Base-by-base conservation (phyloP, 2,113 vertebrate genomes). In the Globicephala melas region DNA sequence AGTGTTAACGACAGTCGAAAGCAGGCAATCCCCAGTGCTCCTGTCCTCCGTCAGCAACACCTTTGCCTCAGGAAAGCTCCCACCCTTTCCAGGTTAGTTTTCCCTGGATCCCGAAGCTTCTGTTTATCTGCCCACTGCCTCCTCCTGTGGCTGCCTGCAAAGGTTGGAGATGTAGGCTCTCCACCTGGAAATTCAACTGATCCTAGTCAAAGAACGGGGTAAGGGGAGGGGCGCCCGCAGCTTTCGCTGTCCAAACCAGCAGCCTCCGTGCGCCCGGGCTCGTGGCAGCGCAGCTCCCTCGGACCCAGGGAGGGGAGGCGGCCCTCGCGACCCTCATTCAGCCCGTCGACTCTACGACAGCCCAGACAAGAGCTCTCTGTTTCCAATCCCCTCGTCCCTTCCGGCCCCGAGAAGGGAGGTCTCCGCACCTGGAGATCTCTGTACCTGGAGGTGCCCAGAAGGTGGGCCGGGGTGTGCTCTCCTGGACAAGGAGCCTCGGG, bases 111-210 rank as follows among this genome's bases (percentile, higher is more conserved):
- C 53, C 26, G 14, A 58, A 41, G 93, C 82, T 31, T 79, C 83
- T 70, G 60, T 85, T 90, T 85, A 63, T 60, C 85, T 76, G 38
- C 20, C 70, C 25, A 53, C 82, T 71, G 23, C 73, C 12, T 88
- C 28, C 55, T 41, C 36, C 68, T 5, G 53, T 26, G 5, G 74
- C 74, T 91, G 50, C 50, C 21, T 36, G 8, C 47, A 23, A 84
- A 89, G 26, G 20, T 62, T 94, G 68, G 55, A 74, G 58, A 85
- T n/a, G 25, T 25, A 62, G 53, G 68, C 21, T 94, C 41, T 68
- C 33, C 71, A 70, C 68, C 50, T 76, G 68, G 55, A 96, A 93
- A 97, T 85, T 38, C 47, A 71, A 80, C 87, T 71, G 89, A 70
- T 41, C 23, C n/a, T 13, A 81, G 44, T 65, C 62, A 80, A 67